Evolutionary conservation across 2,113 vertebrate species (phyloP).

Genomic region (Leuciscus idus): DNA sequence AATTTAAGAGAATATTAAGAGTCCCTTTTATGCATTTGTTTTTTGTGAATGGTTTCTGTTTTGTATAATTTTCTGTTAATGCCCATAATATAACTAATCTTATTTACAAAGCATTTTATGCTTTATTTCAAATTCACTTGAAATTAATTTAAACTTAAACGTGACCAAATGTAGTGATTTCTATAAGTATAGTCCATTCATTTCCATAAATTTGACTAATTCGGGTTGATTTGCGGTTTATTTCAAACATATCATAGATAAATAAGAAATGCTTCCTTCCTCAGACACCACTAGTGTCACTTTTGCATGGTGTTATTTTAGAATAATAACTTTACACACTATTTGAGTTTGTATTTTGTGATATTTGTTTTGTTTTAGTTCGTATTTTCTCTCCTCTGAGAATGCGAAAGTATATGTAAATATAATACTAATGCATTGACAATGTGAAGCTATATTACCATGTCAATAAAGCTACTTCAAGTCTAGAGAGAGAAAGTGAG

Average conservation of each 20-base stretch:
- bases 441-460: background rate
- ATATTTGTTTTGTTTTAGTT: background rate
- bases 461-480: conserved; percentile 2
- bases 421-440: background rate
- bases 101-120: too few relatives aligned
- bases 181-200: too few relatives aligned
- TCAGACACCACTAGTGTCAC: background rate
- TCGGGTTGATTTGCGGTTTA: background rate
- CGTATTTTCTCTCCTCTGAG: background rate
- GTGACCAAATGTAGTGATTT: too few relatives aligned
- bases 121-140: too few relatives aligned
- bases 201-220: background rate
- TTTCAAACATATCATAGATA: background rate
- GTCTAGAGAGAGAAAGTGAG: conserved; percentile 2
- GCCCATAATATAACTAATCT: too few relatives aligned
- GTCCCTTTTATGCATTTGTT: too few relatives aligned
- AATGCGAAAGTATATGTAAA: background rate
- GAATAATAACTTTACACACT: background rate
- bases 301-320: background rate
- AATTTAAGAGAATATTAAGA: too few relatives aligned
- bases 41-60: too few relatives aligned
- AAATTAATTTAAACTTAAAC: too few relatives aligned
- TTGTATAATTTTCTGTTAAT: too few relatives aligned
- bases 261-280: background rate
- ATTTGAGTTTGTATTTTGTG: background rate